phyloP scores from a whole-genome alignment of 1,140 invertebrate genomes.

The Drosophila leontia region DNA sequence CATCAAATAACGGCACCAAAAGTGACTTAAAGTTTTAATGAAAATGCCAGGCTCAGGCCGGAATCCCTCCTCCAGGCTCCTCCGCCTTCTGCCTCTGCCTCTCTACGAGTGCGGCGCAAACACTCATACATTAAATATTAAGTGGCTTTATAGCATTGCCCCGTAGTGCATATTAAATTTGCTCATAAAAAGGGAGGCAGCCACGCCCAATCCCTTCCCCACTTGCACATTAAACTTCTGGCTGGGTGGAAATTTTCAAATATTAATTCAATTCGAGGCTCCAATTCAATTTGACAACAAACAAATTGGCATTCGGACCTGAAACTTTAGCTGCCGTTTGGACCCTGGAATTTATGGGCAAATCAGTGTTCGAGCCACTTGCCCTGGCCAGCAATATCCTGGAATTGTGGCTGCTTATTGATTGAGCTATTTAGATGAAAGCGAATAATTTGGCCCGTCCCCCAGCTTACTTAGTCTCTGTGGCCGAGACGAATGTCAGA shows the following conservation, averaged over 20 bases:
- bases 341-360: conserved; percentile 24
- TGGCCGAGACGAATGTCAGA: conserved; percentile 8
- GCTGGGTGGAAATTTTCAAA: conserved; percentile 22
- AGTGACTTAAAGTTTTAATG: conserved; percentile 83
- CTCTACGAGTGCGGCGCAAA: conserved; percentile 34
- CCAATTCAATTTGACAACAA: conserved; percentile 57
- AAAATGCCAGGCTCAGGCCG: conserved; percentile 60
- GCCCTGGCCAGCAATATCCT: conserved; percentile 14
- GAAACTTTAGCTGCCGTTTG: conserved; percentile 40
- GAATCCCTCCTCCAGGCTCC: conserved; percentile 17
- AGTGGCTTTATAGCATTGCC: conserved; percentile 65
- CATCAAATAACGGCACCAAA: conserved; percentile 73
- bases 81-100: neutral
- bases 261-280: conserved; percentile 56
- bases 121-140: conserved; percentile 71
- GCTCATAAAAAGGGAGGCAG: conserved; percentile 15
- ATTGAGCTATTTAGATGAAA: conserved; percentile 36
- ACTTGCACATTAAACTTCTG: conserved; percentile 33
- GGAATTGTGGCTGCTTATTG: conserved; percentile 45
- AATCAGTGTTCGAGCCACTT: conserved; percentile 38
- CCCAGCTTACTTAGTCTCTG: conserved; percentile 6
- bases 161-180: conserved; percentile 70
- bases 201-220: neutral
- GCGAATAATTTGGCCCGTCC: neutral
- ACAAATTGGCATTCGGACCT: conserved; percentile 32